phyloP scores from a whole-genome alignment of 2,113 vertebrate species.

The Prochilodus magdalenae region DNA sequence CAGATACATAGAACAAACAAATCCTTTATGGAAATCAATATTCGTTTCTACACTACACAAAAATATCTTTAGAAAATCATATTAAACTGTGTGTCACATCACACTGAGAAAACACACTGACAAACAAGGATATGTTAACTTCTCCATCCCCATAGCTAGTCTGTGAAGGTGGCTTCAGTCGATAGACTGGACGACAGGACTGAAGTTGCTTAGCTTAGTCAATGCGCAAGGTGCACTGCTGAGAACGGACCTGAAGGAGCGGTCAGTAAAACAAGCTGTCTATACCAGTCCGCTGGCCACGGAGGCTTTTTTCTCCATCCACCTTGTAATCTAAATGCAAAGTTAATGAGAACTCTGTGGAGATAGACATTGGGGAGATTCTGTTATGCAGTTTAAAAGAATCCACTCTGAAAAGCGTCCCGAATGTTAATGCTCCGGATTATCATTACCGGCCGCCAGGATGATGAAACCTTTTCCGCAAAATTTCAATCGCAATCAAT shows the following conservation, averaged over 20 bases:
- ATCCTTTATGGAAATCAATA: too few species aligned
- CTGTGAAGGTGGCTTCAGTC: neutral
- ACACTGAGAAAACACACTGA: too few species aligned
- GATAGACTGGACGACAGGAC: neutral
- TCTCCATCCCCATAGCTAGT: neutral
- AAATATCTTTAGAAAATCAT: too few species aligned
- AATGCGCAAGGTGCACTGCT: neutral
- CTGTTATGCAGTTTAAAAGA: conserved; percentile 49
- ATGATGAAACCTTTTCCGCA: conserved; percentile 50
- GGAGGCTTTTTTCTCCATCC: conserved; percentile 24
- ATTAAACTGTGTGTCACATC: too few species aligned
- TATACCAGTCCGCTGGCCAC: conserved; percentile 19
- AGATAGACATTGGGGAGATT: conserved; percentile 39
- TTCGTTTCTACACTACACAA: too few species aligned
- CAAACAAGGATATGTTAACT: too few species aligned
- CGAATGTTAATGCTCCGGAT: conserved; percentile 53
- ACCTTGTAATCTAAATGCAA: conserved; percentile 57
- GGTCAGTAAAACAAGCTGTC: neutral
- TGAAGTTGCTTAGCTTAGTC: neutral
- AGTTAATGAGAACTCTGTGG: conserved; percentile 56
- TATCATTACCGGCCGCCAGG: conserved; percentile 35
- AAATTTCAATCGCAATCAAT: neutral
- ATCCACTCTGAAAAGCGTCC: conserved; percentile 37
- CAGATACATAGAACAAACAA: too few species aligned
- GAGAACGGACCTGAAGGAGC: neutral